Conservation (phyloP, 2,888 invertebrate species). For the Matsumyia berberina region DNA sequence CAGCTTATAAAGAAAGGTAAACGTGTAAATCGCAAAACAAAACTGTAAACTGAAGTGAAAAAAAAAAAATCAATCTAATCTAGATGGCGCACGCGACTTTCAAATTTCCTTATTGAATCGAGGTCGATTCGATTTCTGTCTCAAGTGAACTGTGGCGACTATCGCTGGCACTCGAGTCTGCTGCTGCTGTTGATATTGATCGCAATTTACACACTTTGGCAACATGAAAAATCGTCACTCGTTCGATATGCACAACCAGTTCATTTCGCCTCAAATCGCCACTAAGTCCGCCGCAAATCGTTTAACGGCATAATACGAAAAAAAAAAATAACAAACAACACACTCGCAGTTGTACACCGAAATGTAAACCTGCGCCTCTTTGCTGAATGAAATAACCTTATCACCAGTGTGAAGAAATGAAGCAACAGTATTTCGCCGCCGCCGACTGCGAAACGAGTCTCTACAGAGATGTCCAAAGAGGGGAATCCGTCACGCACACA, state of each 20-base stretch:
- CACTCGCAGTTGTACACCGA: not conserved
- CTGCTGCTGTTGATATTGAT: constrained; percentile 36
- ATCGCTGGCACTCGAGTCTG: not conserved
- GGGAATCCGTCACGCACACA: constrained; percentile 67
- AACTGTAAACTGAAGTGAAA: constrained; percentile 17
- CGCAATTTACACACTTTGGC: constrained; percentile 20
- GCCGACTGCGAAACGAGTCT: constrained; percentile 33
- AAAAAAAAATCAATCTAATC: constrained; percentile 33
- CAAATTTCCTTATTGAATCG: constrained; percentile 63
- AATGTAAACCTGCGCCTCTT: constrained; percentile 65
- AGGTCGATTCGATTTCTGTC: constrained; percentile 58
- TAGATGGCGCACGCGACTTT: constrained; percentile 61
- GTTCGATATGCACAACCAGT: constrained; percentile 31
- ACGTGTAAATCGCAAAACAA: constrained; percentile 22
- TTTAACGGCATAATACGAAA: constrained; percentile 57
- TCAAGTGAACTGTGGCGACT: not conserved
- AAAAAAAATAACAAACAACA: constrained; percentile 6
- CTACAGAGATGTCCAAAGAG: constrained; percentile 43
- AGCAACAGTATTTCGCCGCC: constrained; percentile 66
- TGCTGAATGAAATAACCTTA: constrained; percentile 71
- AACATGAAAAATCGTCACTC: constrained; percentile 11
- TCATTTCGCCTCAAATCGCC: constrained; percentile 27
- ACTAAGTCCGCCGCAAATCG: constrained; percentile 15
- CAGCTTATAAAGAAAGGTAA: constrained; percentile 7
- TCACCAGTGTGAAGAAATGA: constrained; percentile 56